These are phyloP conservation scores for Pipra filicauda DNA, from an alignment of 2,113 vertebrate species.

Conservation along the genomic window DNA sequence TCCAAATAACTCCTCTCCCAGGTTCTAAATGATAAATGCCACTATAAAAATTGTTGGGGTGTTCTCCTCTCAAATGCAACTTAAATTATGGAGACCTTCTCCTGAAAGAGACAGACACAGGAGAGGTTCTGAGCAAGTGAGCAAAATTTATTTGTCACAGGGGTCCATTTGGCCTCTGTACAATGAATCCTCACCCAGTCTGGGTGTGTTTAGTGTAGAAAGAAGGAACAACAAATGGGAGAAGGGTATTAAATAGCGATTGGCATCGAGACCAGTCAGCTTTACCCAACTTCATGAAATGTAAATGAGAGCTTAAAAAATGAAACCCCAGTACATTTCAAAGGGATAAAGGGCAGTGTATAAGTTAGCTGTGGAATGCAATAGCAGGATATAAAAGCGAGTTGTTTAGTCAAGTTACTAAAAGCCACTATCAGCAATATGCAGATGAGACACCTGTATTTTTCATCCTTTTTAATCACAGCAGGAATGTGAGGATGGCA, in stretches of 20 bases:
- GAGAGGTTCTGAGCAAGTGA: slow-evolving; percentile 12
- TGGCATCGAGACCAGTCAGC: background rate
- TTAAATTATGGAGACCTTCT: slow-evolving; percentile 16
- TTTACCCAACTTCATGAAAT: slow-evolving; percentile 16
- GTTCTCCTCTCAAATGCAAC: slow-evolving; percentile 20
- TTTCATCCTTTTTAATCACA: slow-evolving; percentile 3
- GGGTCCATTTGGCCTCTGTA: background rate
- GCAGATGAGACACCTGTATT: background rate
- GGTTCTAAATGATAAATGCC: slow-evolving; percentile 28
- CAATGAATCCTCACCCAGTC: slow-evolving; percentile 1
- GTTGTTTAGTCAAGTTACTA: slow-evolving; percentile 1
- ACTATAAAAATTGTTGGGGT: slow-evolving; percentile 11
- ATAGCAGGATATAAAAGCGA: background rate
- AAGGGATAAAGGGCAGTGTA: background rate
- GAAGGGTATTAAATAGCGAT: slow-evolving; percentile 32
- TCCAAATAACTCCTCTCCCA: slow-evolving; percentile 8
- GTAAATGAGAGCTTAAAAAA: slow-evolving; percentile 16
- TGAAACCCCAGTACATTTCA: background rate
- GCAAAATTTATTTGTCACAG: slow-evolving; percentile 9
- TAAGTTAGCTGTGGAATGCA: background rate
- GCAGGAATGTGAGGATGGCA: background rate
- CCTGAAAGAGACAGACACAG: background rate
- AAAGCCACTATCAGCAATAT: slow-evolving; percentile 11
- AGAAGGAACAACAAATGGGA: slow-evolving; percentile 10
- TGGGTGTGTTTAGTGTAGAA: background rate